Evolutionary conservation across 1,140 invertebrate genomes (phyloP), one percentile per base, ranked within the genome.

Genomic region (Pachypeltis micranthus): DNA sequence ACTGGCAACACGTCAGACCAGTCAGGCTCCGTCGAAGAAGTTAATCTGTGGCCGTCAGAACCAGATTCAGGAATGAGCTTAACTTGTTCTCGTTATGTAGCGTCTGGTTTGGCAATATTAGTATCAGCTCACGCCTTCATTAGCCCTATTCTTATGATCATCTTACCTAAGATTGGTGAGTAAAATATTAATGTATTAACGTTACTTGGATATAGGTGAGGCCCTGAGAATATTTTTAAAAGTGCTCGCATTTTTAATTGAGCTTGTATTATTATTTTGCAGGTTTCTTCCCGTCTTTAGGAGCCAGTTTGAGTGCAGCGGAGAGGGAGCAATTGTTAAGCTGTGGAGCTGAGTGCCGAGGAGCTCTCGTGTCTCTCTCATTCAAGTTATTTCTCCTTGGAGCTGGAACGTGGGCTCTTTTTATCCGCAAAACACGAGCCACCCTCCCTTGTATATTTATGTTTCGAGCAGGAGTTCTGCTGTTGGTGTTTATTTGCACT

Each of bases 1-100:
- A 98, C 96, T 2, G 94, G 93, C 19, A 96, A 96, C 70, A 97
- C 93, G 1, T 96, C 93, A 0, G 94, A 97, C 72, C 87, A 89
- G 65, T 94, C 91, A 1, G 87, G 91, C 66, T 96, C 93, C 0
- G 87, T 93, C 69, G 92, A 97, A 73, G 92, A 95, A 74, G 83
- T 86, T 0, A 86, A 84, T 70, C 58, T 70, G 24, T 90, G 87
- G 86, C 82, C 84, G 62, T 80, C 80, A 26, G 86, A 87, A 44
- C 81, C 80, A 24, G 86, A 87, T 29, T 80, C 81, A 55, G 83
- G 85, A 0, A 77, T 88, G 51, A 80, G 82, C 56, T 88, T 87
- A 71, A 78, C 84, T 25, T 91, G 87, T 72, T 85, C 86, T 63
- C 81, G 87, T 71, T 89, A 91, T 74, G 75, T 91, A 25, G 86